Percentiles rank a stretch among this genome's conserved stretches.
Conservation (phyloP, 1,140 invertebrate species). For the Batillaria attramentaria region DNA sequence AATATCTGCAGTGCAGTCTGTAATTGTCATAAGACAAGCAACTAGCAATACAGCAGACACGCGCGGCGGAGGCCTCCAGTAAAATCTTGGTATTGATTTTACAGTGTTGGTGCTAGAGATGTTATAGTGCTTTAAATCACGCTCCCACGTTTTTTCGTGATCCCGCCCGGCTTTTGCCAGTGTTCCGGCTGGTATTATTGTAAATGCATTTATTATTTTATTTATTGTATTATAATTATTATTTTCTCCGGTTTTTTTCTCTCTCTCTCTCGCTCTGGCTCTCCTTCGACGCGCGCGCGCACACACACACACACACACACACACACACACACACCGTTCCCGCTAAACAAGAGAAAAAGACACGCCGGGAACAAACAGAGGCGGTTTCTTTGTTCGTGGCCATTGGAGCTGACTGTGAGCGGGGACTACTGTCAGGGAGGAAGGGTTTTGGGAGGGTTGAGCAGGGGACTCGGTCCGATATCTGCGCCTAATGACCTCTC, state of each 20-base stretch:
- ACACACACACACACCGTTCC: neutral
- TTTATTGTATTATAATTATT: neutral
- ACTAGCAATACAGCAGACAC: neutral
- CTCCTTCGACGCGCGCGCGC: neutral
- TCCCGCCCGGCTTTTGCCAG: neutral
- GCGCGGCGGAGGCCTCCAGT: neutral
- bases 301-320: neutral
- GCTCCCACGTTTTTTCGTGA: neutral
- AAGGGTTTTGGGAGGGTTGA: neutral
- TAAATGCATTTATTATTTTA: neutral
- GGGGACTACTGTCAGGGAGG: neutral
- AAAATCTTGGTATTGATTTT: neutral
- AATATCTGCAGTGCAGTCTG: too few species aligned
- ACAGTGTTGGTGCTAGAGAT: too few species aligned
- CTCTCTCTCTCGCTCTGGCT: slow-evolving; percentile 11
- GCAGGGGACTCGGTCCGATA: neutral
- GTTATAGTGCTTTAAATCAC: too few species aligned
- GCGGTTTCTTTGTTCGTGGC: too few species aligned
- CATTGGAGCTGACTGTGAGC: neutral
- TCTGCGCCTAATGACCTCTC: neutral
- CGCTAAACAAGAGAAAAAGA: too few species aligned
- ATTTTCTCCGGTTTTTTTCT: neutral
- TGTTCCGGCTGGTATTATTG: neutral
- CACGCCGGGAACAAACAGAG: too few species aligned
- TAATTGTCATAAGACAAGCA: too few species aligned